Percentiles rank a stretch among this genome's conserved stretches.
Conservation (phyloP, 2,113 vertebrate genomes). For the Anas platyrhynchos region DNA sequence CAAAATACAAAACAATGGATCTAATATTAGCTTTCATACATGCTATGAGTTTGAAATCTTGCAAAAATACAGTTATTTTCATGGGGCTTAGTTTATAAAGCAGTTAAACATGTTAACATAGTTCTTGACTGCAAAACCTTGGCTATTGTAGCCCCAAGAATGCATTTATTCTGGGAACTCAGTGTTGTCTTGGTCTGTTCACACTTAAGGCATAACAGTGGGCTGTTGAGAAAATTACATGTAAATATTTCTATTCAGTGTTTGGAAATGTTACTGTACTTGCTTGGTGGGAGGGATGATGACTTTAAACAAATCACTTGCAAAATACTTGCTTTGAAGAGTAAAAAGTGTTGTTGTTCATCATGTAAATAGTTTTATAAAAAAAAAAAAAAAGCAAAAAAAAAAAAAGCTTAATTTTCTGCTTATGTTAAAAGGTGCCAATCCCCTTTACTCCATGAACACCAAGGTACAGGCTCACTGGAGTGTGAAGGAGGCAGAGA, state of each 20-base stretch:
- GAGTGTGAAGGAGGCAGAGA: slow-evolving; percentile 87
- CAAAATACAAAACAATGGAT: neutral
- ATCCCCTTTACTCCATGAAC: slow-evolving; percentile 89
- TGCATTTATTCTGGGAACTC: neutral
- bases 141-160: neutral
- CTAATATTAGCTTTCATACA: neutral
- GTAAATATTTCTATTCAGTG: neutral
- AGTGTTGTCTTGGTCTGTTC: neutral
- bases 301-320: neutral
- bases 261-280: neutral
- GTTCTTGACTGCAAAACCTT: neutral
- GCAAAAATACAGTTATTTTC: neutral
- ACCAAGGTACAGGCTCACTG: slow-evolving; percentile 78
- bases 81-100: neutral
- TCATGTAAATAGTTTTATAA: neutral
- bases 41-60: neutral
- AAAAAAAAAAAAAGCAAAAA: neutral
- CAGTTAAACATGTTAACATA: neutral
- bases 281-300: neutral
- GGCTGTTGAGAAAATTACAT: neutral
- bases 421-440: slow-evolving; percentile 82
- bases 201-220: neutral
- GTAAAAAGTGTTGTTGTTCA: neutral
- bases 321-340: neutral
- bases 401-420: neutral